A percentile compares a stretch with the other conserved stretches of the same genome.
Evolutionary conservation across 2,888 invertebrate species (phyloP).

Genomic region (Tryphoninae sp.): DNA sequence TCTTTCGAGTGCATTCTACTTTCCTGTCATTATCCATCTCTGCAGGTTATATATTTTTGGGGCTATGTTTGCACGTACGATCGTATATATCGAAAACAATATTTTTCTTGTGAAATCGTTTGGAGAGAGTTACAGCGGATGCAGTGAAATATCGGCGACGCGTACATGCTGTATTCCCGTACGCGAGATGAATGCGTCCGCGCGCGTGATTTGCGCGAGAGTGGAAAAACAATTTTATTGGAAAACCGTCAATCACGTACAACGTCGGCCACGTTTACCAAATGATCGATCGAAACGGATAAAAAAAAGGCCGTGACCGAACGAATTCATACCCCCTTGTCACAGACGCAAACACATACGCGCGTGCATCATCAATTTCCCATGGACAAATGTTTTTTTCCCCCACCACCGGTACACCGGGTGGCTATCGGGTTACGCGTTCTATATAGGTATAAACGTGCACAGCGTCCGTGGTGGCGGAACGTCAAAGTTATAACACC

Average conservation of each 20-base stretch:
- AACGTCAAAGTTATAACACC: slow-evolving; percentile 9
- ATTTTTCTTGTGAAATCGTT: background rate
- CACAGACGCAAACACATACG: background rate
- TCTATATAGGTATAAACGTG: slow-evolving; percentile 10
- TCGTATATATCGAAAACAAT: background rate
- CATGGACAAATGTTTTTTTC: slow-evolving; percentile 30
- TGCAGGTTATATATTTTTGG: background rate
- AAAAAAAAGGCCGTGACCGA: slow-evolving; percentile 11
- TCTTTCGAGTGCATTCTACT: slow-evolving; percentile 11
- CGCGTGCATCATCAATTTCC: slow-evolving; percentile 51
- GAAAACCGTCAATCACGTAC: slow-evolving; percentile 8
- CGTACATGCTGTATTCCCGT: background rate
- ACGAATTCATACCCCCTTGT: slow-evolving; percentile 29
- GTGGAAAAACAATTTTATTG: slow-evolving; percentile 13
- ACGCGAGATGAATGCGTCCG: background rate
- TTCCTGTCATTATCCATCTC: background rate
- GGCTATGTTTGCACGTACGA: background rate
- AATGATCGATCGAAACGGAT: slow-evolving; percentile 20
- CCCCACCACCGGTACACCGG: slow-evolving; percentile 10
- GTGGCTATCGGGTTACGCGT: slow-evolving; percentile 29
- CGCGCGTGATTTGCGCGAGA: slow-evolving; percentile 7
- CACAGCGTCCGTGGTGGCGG: background rate
- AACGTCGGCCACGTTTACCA: background rate
- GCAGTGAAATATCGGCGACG: background rate
- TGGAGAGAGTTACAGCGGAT: background rate